Percentiles rank a stretch among this genome's conserved stretches.
Conservation (phyloP, 2,797 vertebrate genomes). For the Cygnus olor region DNA sequence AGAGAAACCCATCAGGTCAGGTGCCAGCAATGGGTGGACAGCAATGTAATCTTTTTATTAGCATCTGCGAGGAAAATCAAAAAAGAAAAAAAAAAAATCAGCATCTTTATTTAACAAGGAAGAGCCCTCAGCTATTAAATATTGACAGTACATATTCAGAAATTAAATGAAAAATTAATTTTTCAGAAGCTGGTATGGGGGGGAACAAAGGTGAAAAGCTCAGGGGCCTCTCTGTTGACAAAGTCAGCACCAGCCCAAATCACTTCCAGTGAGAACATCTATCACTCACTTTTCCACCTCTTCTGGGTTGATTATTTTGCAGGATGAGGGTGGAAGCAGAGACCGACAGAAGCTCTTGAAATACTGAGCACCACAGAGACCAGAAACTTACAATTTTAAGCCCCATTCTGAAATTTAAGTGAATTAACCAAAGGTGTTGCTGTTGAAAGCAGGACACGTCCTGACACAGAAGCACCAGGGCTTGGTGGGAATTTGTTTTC, state of each 20-base stretch:
- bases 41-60: neutral
- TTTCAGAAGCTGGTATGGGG: neutral
- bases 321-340: neutral
- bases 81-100: neutral
- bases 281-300: too few species aligned
- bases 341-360: neutral
- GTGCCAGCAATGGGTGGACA: neutral
- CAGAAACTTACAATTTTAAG: neutral
- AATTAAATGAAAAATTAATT: neutral
- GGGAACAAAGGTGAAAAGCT: neutral
- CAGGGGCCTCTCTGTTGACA: neutral
- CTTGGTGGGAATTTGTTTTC: neutral
- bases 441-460: neutral
- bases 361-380: neutral
- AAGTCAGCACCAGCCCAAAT: neutral
- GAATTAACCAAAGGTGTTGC: neutral
- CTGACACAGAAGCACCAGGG: rapidly evolving
- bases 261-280: neutral
- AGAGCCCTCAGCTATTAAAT: neutral
- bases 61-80: neutral
- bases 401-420: neutral
- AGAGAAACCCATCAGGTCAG: too few species aligned
- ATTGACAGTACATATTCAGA: neutral
- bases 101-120: neutral
- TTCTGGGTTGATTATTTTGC: neutral